Base-by-base conservation (phyloP, 2,797 vertebrate species). In the Amblyopsis hoosieri region DNA sequence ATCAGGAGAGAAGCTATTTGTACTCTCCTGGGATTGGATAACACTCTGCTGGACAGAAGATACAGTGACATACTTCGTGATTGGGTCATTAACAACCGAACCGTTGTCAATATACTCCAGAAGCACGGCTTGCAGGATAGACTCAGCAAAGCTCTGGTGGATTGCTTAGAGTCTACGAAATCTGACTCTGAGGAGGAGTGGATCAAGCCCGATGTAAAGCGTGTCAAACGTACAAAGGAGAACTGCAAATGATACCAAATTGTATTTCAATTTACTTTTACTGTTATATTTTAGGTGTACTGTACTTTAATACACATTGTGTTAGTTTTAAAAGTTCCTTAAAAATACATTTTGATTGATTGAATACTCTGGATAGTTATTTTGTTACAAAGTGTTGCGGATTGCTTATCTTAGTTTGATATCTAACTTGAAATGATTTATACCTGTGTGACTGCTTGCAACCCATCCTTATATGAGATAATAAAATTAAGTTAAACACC, bases 1-100 rank as follows among this genome's bases (percentile, higher is more conserved):
- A 3, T 14, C n/a, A 50, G 49, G n/a, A 50, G 49, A 50, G n/a
- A 50, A n/a, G 49, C 49, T 50, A n/a, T 50, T 13, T 50, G 49
- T 8, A 50, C n/a, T n/a, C 12, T 50, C 12, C 49, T 50, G n/a
- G 49, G 13, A n/a, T 14, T 50, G 49, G 12, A 50, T 50, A 14
- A 50, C 49, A 50, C 49, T 14, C n/a, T 50, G n/a, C 49, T 50
- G 6, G 12, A n/a, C n/a, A 13, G 49, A 7, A 3, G n/a, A 8
- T 5, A n/a, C 14, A 3, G 14, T 14, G 46, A 48, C 46, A 48
- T 50, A 2, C 49, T 50, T n/a, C n/a, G 49, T 3, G 13, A 50
- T n/a, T 50, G 49, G 49, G 49, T 50, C 3, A n/a, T 14, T n/a
- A n/a, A n/a, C 12, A 50, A 50, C 49, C 12, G n/a, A 7, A 50